These are phyloP conservation scores for Crossocerus cetratus DNA, from an alignment of 2,888 invertebrate genomes.

Conservation along the genomic window DNA sequence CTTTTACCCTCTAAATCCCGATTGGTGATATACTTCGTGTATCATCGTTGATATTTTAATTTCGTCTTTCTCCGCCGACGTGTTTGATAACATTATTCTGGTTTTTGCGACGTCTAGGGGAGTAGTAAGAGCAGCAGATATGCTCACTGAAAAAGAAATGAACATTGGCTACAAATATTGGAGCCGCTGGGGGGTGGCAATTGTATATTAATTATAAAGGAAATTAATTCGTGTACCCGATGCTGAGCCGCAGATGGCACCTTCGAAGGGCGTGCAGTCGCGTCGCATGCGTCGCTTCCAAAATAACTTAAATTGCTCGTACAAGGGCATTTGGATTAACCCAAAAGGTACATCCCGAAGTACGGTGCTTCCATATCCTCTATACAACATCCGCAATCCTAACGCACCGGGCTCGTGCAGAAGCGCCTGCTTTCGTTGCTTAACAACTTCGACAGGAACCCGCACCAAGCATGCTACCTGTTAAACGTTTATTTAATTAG, in stretches of 20 bases:
- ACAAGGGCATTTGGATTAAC: slow-evolving; percentile 95
- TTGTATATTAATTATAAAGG: not conserved
- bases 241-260: slow-evolving; percentile 90
- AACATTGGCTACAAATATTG: not conserved
- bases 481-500: not conserved
- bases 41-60: slow-evolving; percentile 79
- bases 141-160: slow-evolving; percentile 79
- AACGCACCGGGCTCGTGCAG: slow-evolving; percentile 74
- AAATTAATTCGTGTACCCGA: slow-evolving; percentile 80
- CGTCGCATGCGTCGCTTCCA: slow-evolving; percentile 74
- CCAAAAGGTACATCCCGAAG: slow-evolving; percentile 95
- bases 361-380: slow-evolving; percentile 88
- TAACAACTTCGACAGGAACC: slow-evolving; percentile 97
- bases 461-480: slow-evolving; percentile 93
- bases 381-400: slow-evolving; percentile 79
- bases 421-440: slow-evolving; percentile 93
- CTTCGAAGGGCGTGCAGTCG: slow-evolving; percentile 82
- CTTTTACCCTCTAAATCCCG: slow-evolving; percentile 84
- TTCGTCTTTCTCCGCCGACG: slow-evolving; percentile 72
- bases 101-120: slow-evolving; percentile 98
- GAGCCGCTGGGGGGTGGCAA: not conserved
- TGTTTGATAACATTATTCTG: slow-evolving; percentile 94
- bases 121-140: slow-evolving; percentile 93
- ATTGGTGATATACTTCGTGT: slow-evolving; percentile 80
- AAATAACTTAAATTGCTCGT: slow-evolving; percentile 91